Evolutionary conservation across 2,888 invertebrate genomes (phyloP).

Genomic region (Acanthosepion lycidas): DNA sequence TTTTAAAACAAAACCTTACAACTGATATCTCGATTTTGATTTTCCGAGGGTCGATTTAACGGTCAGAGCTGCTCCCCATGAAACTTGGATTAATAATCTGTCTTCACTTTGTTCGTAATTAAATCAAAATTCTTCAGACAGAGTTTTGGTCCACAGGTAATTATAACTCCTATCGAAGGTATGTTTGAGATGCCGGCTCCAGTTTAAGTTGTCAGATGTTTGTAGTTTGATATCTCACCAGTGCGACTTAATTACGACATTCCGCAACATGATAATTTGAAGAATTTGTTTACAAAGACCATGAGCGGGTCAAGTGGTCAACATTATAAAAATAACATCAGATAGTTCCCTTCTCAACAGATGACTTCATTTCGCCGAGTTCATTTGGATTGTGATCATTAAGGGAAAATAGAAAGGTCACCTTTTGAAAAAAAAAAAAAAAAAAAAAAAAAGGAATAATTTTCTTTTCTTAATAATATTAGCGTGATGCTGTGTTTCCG

Average conservation of each 20-base stretch:
- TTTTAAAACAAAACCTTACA: background rate
- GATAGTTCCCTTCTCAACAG: background rate
- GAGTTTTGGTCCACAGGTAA: background rate
- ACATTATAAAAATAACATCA: background rate
- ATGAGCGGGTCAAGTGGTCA: background rate
- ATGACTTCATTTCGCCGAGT: background rate
- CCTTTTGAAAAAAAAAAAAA: background rate
- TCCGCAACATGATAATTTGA: background rate
- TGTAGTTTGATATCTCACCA: background rate
- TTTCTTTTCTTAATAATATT: background rate
- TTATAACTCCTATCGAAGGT: background rate
- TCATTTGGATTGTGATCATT: background rate
- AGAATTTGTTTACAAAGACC: background rate
- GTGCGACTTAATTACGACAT: background rate
- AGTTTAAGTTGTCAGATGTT: background rate
- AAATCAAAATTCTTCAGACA: background rate
- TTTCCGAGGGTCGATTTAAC: background rate
- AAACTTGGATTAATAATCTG: background rate
- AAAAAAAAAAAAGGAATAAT: background rate
- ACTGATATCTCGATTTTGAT: background rate
- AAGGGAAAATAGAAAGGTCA: background rate
- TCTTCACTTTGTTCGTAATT: background rate
- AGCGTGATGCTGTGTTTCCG: accelerated
- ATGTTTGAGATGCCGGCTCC: background rate
- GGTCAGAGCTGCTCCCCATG: background rate